phyloP scores from a whole-genome alignment of 2,888 invertebrate genomes.

The Podabrus alpinus region DNA sequence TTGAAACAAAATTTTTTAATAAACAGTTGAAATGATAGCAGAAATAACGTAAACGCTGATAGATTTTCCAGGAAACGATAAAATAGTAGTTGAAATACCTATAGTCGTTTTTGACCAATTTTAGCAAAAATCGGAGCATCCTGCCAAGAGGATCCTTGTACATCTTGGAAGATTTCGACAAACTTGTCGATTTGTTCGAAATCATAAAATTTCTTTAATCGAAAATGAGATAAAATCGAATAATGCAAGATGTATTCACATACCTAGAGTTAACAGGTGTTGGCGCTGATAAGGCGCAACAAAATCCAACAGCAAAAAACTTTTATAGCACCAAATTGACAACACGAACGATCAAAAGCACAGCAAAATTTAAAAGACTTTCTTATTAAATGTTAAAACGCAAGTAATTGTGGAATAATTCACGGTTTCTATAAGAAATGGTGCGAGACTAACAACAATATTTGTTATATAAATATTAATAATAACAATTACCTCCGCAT shows the following conservation, averaged over 20 bases:
- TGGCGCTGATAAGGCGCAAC: background rate
- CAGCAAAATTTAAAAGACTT: background rate
- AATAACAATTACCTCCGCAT: constrained; percentile 23
- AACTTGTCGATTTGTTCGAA: too few relatives aligned
- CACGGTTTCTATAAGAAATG: constrained; percentile 21
- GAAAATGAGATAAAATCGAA: background rate
- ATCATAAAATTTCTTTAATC: too few relatives aligned
- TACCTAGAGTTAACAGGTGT: background rate
- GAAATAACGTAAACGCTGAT: too few relatives aligned
- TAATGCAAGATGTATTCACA: background rate
- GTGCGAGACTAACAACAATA: constrained; percentile 27
- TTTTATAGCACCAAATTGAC: background rate
- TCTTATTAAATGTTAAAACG: background rate
- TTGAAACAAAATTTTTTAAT: background rate
- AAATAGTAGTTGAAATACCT: too few relatives aligned
- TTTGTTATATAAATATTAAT: constrained; percentile 24
- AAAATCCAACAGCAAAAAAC: background rate
- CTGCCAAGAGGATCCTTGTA: too few relatives aligned
- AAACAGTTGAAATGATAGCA: background rate
- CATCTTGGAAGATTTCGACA: too few relatives aligned
- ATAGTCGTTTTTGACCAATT: too few relatives aligned
- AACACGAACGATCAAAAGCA: background rate
- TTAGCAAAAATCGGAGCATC: too few relatives aligned
- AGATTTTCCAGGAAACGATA: too few relatives aligned
- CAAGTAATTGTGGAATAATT: background rate